These are phyloP conservation scores for Oscarella lobularis DNA, from an alignment of 37 sponge, comb jelly and placozoan genomes.

Conservation along the genomic window DNA sequence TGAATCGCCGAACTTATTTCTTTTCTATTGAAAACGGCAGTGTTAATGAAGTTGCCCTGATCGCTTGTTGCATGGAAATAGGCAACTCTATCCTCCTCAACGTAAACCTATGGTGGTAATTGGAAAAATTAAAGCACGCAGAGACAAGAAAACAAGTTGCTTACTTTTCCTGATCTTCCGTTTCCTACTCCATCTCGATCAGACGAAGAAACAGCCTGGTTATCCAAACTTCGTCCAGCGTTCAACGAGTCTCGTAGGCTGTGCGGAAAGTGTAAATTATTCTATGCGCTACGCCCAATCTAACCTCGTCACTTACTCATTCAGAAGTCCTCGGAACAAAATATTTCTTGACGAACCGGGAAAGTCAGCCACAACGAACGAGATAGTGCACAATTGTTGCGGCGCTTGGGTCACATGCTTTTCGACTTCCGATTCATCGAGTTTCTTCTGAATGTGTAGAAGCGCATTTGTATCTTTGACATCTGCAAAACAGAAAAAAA, in stretches of 20 bases:
- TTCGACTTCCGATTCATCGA: not conserved
- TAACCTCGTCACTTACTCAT: not conserved
- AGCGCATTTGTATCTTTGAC: not conserved
- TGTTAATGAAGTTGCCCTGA: not conserved
- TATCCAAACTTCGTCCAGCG: not conserved
- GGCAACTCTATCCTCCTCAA: not conserved
- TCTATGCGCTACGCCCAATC: not conserved
- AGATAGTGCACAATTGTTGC: not conserved
- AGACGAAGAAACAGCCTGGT: not conserved
- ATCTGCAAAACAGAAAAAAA: no score
- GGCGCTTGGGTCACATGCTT: not conserved
- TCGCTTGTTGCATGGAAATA: not conserved
- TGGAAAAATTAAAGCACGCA: not conserved
- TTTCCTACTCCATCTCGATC: not conserved
- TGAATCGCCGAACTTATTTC: not conserved
- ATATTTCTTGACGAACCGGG: not conserved
- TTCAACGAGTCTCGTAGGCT: not conserved
- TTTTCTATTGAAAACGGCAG: not conserved
- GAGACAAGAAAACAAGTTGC: not conserved
- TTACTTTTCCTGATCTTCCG: not conserved
- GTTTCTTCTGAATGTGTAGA: not conserved
- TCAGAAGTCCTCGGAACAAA: not conserved
- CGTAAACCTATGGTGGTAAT: not conserved
- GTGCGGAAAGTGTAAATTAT: not conserved
- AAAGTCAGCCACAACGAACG: not conserved